Base-by-base conservation (phyloP, 2,113 vertebrate species). In the Hydrochoerus hydrochaeris region DNA sequence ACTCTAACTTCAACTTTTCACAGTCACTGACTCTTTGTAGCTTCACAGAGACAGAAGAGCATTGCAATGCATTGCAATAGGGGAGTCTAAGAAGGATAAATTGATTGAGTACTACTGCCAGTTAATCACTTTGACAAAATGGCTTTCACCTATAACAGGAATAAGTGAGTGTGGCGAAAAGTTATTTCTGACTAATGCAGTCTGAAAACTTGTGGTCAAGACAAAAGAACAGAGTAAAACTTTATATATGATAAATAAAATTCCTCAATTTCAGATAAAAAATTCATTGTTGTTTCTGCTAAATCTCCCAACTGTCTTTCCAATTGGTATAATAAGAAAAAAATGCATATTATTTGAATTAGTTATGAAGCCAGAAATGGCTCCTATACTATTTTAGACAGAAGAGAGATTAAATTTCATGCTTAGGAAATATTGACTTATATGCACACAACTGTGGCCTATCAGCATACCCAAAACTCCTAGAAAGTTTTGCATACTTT, bases 51-150 rank as follows among this genome's bases (percentile, higher is more conserved):
- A 95, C 22, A 75, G 49, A 20, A 46, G 8, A 95, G 30, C 83
- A 88, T 30, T 88, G 60, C 78, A 96, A 19, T 81, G 65, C 82
- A 96, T 94, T 93, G 84, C 73, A 97, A 93, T 57, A 77, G 78
- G n/a, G 60, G 86, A 90, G 14, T 24, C 95, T 93, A 94, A 49
- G 54, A 94, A 95, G 85, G 60, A 94, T 94, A 97, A 97, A 96
- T 96, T 94, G 85, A 96, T 96, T 95, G 88, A 94, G 54, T 91
- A 58, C 78, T 67, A 89, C 91, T 86, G 78, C 93, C 93, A 95
- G 91, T 91, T 97, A 96, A 97, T 96, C 91, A 98, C 88, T 96
- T 95, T 93, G 94, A 97, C 83, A 92, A 97, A 96, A 96, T 94
- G 86, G 85, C 85, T 85, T 96, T 95, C 85, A 94, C 91, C 85